Conservation (phyloP, 2,888 invertebrate species). For the Esperia sulphurella region DNA sequence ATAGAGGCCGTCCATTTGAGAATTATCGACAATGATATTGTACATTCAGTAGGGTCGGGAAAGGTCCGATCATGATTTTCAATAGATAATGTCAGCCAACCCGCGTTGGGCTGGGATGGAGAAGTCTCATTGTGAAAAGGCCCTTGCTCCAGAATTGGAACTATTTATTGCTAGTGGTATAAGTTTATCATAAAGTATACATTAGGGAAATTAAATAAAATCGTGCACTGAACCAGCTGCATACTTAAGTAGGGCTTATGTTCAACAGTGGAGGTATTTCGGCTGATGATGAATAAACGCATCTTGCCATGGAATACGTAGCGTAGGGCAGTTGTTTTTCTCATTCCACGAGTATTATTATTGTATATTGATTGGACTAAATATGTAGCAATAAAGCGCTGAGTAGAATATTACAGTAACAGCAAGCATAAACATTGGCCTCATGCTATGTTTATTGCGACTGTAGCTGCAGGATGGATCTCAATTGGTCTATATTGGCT, state of each 20-base stretch:
- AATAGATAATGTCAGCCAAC: background rate
- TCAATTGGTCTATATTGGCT: constrained; percentile 69
- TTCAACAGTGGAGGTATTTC: too few relatives aligned
- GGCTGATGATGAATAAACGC: background rate
- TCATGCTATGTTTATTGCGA: constrained; percentile 35
- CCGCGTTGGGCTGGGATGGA: too few relatives aligned
- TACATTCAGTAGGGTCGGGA: background rate
- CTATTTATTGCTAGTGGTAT: background rate
- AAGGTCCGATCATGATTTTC: background rate
- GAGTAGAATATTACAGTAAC: constrained; percentile 1
- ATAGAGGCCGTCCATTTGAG: background rate
- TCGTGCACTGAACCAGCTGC: background rate
- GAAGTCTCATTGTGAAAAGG: background rate
- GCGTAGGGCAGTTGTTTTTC: too few relatives aligned
- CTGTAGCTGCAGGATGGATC: constrained; percentile 32
- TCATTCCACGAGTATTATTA: background rate
- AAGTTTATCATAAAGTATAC: background rate
- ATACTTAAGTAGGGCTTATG: too few relatives aligned
- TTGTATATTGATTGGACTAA: constrained; percentile 7
- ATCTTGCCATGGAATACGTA: background rate
- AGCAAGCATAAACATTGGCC: constrained; percentile 8
- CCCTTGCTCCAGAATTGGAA: background rate
- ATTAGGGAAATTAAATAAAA: background rate
- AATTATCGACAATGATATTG: background rate
- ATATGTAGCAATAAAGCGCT: constrained; percentile 10